Percentiles rank a stretch among this genome's conserved stretches.
These are phyloP conservation scores for Aldabrachelys gigantea DNA, from an alignment of 2,113 vertebrate species.

Conservation along the genomic window DNA sequence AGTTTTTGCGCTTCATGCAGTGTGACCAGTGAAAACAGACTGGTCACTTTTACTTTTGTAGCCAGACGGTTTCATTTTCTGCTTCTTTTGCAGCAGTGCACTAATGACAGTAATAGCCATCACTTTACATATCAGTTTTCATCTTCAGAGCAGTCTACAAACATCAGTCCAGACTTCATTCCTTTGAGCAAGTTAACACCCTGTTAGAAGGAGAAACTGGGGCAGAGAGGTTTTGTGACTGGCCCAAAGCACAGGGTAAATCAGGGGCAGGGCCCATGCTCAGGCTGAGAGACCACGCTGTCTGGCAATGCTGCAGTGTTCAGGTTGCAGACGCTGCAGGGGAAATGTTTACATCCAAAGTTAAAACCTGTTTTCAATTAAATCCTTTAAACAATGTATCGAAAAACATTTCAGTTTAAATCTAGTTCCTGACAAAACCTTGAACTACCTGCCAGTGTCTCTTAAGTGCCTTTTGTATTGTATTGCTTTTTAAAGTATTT, in stretches of 20 bases:
- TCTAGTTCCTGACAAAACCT: conserved; percentile 43
- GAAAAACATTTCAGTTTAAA: conserved; percentile 63
- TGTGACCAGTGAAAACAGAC: neutral
- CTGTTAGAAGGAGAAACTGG: neutral
- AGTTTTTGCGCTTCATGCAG: neutral
- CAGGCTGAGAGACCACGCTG: neutral
- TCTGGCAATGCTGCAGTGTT: neutral
- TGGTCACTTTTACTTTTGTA: neutral
- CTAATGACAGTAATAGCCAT: neutral
- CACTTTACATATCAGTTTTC: neutral
- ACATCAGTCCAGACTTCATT: too few species aligned
- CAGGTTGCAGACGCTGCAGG: neutral
- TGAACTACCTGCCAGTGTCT: conserved; percentile 24
- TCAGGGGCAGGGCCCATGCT: neutral
- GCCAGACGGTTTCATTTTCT: neutral
- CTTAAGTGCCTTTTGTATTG: neutral
- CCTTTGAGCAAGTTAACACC: neutral
- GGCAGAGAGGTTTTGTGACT: rapidly evolving
- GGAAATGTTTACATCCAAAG: conserved; percentile 4
- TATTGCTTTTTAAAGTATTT: neutral
- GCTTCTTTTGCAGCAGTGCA: neutral
- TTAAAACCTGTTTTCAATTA: conserved; percentile 36
- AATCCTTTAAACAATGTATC: neutral
- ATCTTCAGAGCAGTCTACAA: too few species aligned
- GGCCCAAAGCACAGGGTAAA: neutral